Conservation (phyloP, 2,113 vertebrate genomes). For the Lagopus muta region DNA sequence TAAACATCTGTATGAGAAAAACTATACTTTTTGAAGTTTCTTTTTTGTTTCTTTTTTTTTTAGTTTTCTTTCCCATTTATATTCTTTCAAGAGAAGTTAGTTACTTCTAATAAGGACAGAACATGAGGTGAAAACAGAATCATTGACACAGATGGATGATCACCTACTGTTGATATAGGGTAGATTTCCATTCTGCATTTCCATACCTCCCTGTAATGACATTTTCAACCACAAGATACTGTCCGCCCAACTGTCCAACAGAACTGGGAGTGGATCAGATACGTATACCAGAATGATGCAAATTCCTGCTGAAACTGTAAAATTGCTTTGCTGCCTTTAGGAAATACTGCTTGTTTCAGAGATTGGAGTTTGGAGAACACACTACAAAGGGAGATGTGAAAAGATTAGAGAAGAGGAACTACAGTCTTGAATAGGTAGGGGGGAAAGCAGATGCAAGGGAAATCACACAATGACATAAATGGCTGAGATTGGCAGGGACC, state of each 20-base stretch:
- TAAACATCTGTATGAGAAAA: neutral
- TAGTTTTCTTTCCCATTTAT: neutral
- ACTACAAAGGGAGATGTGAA: neutral
- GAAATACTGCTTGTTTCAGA: neutral
- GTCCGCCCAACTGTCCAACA: neutral
- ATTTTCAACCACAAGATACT: neutral
- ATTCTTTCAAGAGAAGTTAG: neutral
- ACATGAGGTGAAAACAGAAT: neutral
- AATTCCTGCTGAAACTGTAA: neutral
- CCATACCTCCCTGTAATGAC: neutral
- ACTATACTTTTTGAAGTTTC: neutral
- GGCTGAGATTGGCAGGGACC: neutral
- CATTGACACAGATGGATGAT: neutral
- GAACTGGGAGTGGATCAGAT: neutral
- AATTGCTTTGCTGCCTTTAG: neutral
- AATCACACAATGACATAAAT: neutral
- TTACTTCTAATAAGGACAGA: neutral
- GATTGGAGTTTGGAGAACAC: neutral
- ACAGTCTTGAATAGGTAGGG: neutral
- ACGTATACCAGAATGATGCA: neutral
- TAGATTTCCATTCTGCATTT: neutral
- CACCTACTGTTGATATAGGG: neutral
- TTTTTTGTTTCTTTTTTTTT: too few species aligned
- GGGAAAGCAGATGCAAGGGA: too few species aligned
- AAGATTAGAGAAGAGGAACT: neutral